A percentile compares a stretch with the other conserved stretches of the same genome.
Conservation (phyloP, 2,888 invertebrate species). For the Nomada fabriciana region DNA sequence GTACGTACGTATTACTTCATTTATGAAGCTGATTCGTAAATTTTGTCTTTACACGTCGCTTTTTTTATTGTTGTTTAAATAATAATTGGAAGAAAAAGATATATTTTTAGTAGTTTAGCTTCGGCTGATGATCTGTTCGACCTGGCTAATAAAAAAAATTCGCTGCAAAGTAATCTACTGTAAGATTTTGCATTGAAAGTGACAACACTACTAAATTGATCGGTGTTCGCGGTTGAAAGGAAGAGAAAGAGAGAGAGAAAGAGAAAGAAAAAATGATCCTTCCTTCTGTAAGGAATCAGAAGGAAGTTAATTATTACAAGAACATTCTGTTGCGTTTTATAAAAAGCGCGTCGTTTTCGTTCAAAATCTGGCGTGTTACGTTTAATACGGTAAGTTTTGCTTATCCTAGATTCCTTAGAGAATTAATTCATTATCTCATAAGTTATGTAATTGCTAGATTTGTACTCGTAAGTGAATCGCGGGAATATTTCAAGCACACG, state of each 20-base stretch:
- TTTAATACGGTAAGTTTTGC: slow-evolving; percentile 56
- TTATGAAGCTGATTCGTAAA: slow-evolving; percentile 25
- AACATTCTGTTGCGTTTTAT: slow-evolving; percentile 45
- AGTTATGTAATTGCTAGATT: slow-evolving; percentile 41
- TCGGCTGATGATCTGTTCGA: slow-evolving; percentile 11
- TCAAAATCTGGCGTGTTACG: slow-evolving; percentile 35
- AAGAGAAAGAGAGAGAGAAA: background rate
- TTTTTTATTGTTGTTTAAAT: slow-evolving; percentile 25
- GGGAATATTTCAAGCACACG: background rate
- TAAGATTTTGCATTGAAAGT: slow-evolving; percentile 18
- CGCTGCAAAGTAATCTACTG: slow-evolving; percentile 28
- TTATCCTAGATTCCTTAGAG: slow-evolving; percentile 48
- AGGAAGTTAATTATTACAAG: slow-evolving; percentile 5
- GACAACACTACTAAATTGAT: background rate
- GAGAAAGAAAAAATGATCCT: background rate
- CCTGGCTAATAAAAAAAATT: slow-evolving; percentile 30
- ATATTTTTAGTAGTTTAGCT: background rate
- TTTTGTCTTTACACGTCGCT: slow-evolving; percentile 25
- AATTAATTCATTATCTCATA: slow-evolving; percentile 37
- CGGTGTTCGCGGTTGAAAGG: background rate
- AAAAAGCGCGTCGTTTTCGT: slow-evolving; percentile 29
- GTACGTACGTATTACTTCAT: slow-evolving; percentile 14
- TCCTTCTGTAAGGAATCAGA: slow-evolving; percentile 8
- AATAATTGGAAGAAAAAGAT: slow-evolving; percentile 8
- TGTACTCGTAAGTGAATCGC: slow-evolving; percentile 28